A percentile compares a stretch with the other conserved stretches of the same genome.
These are phyloP conservation scores for Orthonyx spaldingii DNA, from an alignment of 2,113 vertebrate species.

Conservation along the genomic window DNA sequence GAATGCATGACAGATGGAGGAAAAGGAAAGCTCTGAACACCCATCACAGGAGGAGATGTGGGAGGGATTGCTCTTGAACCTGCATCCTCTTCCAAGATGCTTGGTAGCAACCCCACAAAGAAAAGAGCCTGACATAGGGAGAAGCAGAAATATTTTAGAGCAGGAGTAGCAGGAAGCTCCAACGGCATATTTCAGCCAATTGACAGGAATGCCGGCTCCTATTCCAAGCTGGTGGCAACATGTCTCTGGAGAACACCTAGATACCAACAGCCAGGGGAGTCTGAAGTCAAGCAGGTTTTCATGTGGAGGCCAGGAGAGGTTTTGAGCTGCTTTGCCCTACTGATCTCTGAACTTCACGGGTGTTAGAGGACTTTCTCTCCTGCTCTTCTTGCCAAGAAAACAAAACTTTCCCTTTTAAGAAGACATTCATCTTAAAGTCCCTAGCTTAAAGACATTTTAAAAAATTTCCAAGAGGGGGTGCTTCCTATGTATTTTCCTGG, in stretches of 20 bases:
- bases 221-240: neutral
- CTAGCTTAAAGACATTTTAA: neutral
- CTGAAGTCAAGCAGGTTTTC: neutral
- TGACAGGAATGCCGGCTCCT: neutral
- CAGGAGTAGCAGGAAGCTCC: neutral
- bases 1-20: neutral
- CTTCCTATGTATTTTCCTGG: neutral
- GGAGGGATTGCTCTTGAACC: neutral
- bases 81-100: neutral
- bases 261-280: neutral
- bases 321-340: neutral
- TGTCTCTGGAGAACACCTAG: neutral
- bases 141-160: neutral
- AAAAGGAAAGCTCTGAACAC: neutral
- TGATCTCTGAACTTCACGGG: neutral
- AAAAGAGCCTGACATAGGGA: neutral
- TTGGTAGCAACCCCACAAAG: neutral
- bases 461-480: too few species aligned
- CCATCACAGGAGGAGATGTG: neutral
- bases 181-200: neutral
- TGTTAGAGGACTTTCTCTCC: constrained; percentile 1
- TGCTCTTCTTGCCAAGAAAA: constrained; percentile 31
- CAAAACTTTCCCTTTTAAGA: neutral
- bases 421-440: neutral
- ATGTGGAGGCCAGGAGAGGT: neutral